Evolutionary conservation across 1,140 invertebrate species (phyloP).

Genomic region (Macrotrachela quadricornifera): DNA sequence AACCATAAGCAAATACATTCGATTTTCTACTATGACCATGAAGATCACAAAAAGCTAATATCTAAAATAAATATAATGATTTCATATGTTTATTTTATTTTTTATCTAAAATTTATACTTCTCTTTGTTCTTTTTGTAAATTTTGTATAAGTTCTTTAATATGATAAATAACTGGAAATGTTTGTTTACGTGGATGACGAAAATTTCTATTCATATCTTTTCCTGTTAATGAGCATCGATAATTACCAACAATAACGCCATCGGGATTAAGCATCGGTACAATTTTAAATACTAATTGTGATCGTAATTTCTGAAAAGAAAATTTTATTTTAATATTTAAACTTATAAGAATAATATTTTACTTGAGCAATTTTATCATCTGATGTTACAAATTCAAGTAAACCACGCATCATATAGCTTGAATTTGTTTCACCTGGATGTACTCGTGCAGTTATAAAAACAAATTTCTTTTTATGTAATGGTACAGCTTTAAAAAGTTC

Average conservation of each 20-base stretch:
- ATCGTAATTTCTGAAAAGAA: slow-evolving; percentile 37
- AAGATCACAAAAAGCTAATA: slow-evolving; percentile 73
- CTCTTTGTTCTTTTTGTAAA: slow-evolving; percentile 13
- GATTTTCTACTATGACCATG: slow-evolving; percentile 67
- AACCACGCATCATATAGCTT: slow-evolving; percentile 68
- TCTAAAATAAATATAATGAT: slow-evolving; percentile 16
- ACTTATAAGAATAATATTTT: too few species aligned
- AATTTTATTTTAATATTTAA: too few species aligned
- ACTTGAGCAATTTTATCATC: too few species aligned
- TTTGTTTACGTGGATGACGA: slow-evolving; percentile 45
- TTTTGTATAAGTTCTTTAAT: slow-evolving; percentile 42
- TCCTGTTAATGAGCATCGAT: slow-evolving; percentile 51
- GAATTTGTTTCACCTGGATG: slow-evolving; percentile 72
- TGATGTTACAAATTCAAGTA: neutral
- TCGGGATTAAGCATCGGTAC: slow-evolving; percentile 92
- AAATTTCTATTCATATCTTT: slow-evolving; percentile 59
- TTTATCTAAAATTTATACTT: neutral
- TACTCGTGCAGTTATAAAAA: slow-evolving; percentile 55
- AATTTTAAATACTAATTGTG: slow-evolving; percentile 54
- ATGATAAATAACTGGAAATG: slow-evolving; percentile 77
- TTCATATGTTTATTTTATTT: too few species aligned
- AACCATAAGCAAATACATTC: slow-evolving; percentile 71
- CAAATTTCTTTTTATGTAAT: slow-evolving; percentile 20
- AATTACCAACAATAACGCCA: slow-evolving; percentile 53
- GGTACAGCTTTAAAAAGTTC: too few species aligned